Base-by-base conservation (phyloP, 2,797 vertebrate genomes). In the Xiphorhynchus erythropygius region DNA sequence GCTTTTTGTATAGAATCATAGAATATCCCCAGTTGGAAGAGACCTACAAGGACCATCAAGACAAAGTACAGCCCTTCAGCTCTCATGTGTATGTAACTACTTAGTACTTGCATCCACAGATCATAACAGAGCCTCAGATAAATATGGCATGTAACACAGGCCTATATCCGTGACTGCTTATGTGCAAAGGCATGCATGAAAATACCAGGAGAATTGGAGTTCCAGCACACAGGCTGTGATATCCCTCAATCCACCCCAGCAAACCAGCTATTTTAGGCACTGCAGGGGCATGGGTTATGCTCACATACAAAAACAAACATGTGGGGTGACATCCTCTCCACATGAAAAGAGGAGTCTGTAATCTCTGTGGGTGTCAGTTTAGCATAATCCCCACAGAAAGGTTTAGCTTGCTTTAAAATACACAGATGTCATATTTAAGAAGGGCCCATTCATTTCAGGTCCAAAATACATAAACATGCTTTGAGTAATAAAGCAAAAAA, bases 401-500 rank as follows among this genome's bases (percentile, higher is more conserved):
- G 63, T 62, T 93, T 50, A 60, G 62, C 44, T 82, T 53, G 39
- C 71, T 89, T 93, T 87, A 93, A 87, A 96, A 95, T 27, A 73
- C 83, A 57, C 89, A 94, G 80, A 87, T 59, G 89, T 63, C 8
- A 0, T 42, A 27, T 91, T 91, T 88, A 69, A 97, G 87, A 96
- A 95, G 83, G 85, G 56, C 64, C 56, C 63, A 74, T 93, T 96
- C 89, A 96, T 88, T 97, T 84, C 21, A 59, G 65, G 59, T 56
- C 74, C 80, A 86, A 93, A 94, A 89, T 87, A 95, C 74, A 94
- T 57, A 94, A 97, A 96, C 85, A 93, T 41, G 83, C 63, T 77
- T 90, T 88, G 67, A 93, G 93, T 94, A 91, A 84, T 90, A 94
- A 84, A 84, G 89, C 15, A 79, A 89, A 95, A 93, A 96, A 90